phyloP scores from a whole-genome alignment of 1,140 invertebrate species.

The Campoletis sonorensis region DNA sequence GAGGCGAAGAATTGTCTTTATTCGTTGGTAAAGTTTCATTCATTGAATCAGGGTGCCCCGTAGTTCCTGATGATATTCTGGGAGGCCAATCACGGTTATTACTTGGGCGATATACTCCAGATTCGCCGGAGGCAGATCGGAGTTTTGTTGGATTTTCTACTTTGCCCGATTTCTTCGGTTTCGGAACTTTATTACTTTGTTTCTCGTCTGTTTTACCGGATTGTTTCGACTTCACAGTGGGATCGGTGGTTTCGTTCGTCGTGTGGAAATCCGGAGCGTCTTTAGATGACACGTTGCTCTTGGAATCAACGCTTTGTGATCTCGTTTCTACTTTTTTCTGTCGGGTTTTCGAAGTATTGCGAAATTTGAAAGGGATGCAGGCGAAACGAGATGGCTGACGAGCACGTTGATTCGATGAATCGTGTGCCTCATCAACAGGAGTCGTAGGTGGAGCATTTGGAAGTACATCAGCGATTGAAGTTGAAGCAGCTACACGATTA shows the following conservation, averaged over 20 bases:
- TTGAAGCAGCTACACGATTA: neutral
- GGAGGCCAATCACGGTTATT: neutral
- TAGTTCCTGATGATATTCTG: neutral
- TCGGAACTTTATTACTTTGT: neutral
- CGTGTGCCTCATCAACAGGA: neutral
- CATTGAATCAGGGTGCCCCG: neutral
- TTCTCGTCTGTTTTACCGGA: neutral
- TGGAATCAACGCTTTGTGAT: slow-evolving; percentile 11
- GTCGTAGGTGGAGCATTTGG: neutral
- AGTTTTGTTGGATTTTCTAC: neutral
- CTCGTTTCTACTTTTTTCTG: neutral
- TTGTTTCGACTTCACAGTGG: neutral
- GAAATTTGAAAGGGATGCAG: too few relatives aligned
- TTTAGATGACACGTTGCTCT: neutral
- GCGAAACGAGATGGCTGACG: slow-evolving; percentile 1
- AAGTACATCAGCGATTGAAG: neutral
- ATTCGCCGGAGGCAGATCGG: neutral
- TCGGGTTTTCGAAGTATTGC: neutral
- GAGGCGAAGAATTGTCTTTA: neutral
- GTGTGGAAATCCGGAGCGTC: neutral
- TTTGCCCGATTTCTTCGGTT: neutral
- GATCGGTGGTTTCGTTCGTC: neutral
- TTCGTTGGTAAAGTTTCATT: neutral
- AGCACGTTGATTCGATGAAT: neutral
- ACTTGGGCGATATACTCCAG: neutral